Evolutionary conservation across 2,888 invertebrate species (phyloP), one percentile per base, ranked within the genome.

Genomic region (Drosophila meridionalis): DNA sequence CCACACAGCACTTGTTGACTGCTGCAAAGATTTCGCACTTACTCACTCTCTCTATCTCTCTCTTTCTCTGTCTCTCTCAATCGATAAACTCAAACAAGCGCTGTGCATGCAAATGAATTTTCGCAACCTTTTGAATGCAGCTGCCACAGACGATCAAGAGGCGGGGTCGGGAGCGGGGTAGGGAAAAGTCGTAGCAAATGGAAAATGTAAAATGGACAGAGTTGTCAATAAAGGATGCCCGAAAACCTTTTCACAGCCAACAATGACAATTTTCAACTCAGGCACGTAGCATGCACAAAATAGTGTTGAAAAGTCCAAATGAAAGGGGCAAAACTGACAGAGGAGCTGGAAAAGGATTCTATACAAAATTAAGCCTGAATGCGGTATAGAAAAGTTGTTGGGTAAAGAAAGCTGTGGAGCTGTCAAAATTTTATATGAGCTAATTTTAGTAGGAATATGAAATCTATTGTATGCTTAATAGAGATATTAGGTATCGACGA

Each of bases 41-140:
- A 1, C 52, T 11, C 11, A 2, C 50, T 32, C 50, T 11, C n/a
- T n/a, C 1, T 1, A 0, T 20, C 20, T 11, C 32, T 20, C n/a
- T 2, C 48, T 7, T 6, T 28, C 12, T 47, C 47, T 12, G 6
- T 8, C 30, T 14, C 48, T 32, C 65, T 42, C 76, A 81, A 82
- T 80, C 83, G 78, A 84, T 84, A 73, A 68, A 78, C 62, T 71
- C 67, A 67, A 83, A 71, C 70, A 73, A 71, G 64, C 53, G 55
- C 67, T 45, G 48, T 78, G 78, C 68, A 83, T 80, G 81, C 78
- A 78, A 82, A 82, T 83, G 75, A 74, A 76, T 76, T 77, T 75
- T 78, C 38, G 26, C 34, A 52, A 62, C 45, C 50, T 65, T 65
- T 69, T 56, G 64, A 65, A 63, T 74, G 64, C 76, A 76, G 52